phyloP scores from a whole-genome alignment of 2,113 vertebrate species.

The Ophiodon elongatus region DNA sequence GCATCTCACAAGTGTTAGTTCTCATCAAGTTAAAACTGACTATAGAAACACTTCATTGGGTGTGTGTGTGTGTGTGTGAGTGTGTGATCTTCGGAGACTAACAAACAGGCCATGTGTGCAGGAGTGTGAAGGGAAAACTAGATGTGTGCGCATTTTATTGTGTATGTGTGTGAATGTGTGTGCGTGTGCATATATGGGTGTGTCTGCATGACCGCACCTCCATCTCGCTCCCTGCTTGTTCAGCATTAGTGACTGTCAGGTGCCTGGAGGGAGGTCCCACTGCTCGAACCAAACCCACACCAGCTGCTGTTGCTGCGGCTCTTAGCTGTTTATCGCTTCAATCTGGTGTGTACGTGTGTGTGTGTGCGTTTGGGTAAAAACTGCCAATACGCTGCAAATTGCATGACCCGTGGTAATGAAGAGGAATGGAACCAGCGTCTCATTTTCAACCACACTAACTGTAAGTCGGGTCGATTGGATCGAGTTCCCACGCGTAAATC shows the following conservation, averaged over 20 bases:
- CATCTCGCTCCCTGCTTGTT: conserved; percentile 61
- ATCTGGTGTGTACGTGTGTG: conserved; percentile 16
- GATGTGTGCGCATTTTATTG: conserved; percentile 1
- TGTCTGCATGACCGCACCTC: conserved; percentile 33
- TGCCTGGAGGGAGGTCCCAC: conserved; percentile 61
- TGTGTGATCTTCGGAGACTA: not conserved
- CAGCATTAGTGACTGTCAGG: conserved; percentile 69
- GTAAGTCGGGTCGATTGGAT: not conserved
- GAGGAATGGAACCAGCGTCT: not conserved
- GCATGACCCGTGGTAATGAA: not conserved
- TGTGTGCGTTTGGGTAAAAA: conserved; percentile 1
- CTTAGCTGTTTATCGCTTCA: conserved; percentile 47
- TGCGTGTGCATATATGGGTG: conserved; percentile 3
- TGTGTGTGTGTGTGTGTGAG: conserved; percentile 24
- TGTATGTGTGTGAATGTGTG: not conserved
- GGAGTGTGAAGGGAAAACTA: conserved; percentile 1
- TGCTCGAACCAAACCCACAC: conserved; percentile 59
- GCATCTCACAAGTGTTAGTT: conserved; percentile 38
- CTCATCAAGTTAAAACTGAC: conserved; percentile 39
- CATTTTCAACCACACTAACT: not conserved
- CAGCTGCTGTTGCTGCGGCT: conserved; percentile 60
- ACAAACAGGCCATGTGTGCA: conserved; percentile 14
- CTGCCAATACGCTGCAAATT: conserved; percentile 1
- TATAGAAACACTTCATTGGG: not conserved
- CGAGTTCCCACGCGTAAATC: not conserved